These are phyloP conservation scores for Sarcophaga subvicina DNA, from an alignment of 2,888 invertebrate species.

Conservation along the genomic window DNA sequence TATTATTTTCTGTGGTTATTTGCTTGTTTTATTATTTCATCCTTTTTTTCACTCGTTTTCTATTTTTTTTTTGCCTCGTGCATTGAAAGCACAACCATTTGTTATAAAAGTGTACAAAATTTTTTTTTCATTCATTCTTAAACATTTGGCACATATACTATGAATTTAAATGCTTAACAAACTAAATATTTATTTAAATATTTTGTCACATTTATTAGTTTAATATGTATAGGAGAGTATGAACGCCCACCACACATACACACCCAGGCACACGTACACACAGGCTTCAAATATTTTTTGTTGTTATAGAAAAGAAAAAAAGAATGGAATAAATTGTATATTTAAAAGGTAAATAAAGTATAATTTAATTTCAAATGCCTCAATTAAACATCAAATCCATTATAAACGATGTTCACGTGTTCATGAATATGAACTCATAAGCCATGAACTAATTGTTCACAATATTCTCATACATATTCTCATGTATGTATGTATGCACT, in stretches of 20 bases:
- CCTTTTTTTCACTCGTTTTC: conserved; percentile 2
- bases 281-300: conserved; percentile 28
- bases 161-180: conserved; percentile 46
- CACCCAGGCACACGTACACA: not conserved
- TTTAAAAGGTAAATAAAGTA: conserved; percentile 39
- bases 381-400: conserved; percentile 60
- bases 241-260: conserved; percentile 43
- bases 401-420: conserved; percentile 42
- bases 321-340: not conserved
- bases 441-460: conserved; percentile 44
- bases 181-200: conserved; percentile 60
- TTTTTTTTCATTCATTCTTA: not conserved
- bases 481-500: not conserved
- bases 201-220: conserved; percentile 37
- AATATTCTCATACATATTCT: no score
- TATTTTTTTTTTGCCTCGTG: not conserved
- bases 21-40: conserved; percentile 56
- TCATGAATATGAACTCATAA: not conserved
- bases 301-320: not conserved
- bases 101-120: conserved; percentile 1
- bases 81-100: not conserved
- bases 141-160: conserved; percentile 1
- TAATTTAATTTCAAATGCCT: conserved; percentile 58
- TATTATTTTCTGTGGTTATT: conserved; percentile 65
- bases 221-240: conserved; percentile 3